These are phyloP conservation scores for Okapia johnstoni DNA, from an alignment of 2,113 vertebrate genomes.

Conservation along the genomic window DNA sequence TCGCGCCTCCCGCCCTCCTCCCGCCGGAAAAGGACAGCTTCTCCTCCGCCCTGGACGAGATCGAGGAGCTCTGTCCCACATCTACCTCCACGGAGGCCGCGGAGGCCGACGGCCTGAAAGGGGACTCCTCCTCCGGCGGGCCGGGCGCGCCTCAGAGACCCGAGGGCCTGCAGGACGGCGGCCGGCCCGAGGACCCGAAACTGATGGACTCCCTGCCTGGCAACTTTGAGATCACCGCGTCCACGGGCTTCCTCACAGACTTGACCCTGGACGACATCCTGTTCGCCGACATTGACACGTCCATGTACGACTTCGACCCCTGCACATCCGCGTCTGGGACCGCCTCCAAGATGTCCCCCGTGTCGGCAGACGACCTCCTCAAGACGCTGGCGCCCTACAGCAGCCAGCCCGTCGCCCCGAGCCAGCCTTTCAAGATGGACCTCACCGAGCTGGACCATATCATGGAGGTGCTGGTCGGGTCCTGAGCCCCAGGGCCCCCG, in stretches of 20 bases:
- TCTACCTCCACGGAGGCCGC: constrained; percentile 89
- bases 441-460: constrained; percentile 99
- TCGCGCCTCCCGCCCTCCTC: constrained; percentile 77
- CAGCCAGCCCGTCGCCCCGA: constrained; percentile 91
- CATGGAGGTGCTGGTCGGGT: constrained; percentile 98
- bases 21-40: constrained; percentile 86
- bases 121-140: constrained; percentile 67
- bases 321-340: constrained; percentile 87
- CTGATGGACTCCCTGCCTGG: constrained; percentile 87
- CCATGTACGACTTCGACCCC: constrained; percentile 99
- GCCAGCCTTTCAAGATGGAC: constrained; percentile 99
- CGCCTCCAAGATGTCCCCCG: constrained; percentile 90
- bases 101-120: constrained; percentile 75
- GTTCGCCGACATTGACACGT: constrained; percentile 98
- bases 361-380: constrained; percentile 95
- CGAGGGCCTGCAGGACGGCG: constrained; percentile 82
- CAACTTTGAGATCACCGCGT: constrained; percentile 89
- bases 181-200: constrained; percentile 87
- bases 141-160: constrained; percentile 76
- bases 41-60: constrained; percentile 91
- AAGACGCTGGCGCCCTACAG: constrained; percentile 94
- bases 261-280: constrained; percentile 98
- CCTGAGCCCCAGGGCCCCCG: constrained; percentile 82
- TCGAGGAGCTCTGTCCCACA: constrained; percentile 92
- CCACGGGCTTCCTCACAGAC: constrained; percentile 97